phyloP scores from a whole-genome alignment of 2,888 invertebrate genomes.

The Rapana venosa region DNA sequence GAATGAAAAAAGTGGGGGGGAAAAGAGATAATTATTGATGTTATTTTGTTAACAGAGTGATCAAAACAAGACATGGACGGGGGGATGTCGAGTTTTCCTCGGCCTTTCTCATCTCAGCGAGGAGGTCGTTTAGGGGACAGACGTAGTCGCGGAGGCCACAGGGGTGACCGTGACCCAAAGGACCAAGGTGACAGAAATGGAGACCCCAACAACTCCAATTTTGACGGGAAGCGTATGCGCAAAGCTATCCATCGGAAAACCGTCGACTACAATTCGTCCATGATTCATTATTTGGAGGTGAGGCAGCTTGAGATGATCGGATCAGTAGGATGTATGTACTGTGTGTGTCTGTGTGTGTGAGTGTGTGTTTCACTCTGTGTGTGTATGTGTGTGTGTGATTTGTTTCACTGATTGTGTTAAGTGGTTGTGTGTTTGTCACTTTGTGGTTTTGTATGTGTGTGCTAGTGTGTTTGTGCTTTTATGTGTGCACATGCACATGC shows the following conservation, averaged over 20 bases:
- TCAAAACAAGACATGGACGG: constrained; percentile 11
- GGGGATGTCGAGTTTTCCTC: background rate
- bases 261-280: constrained; percentile 97
- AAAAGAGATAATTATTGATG: too few relatives aligned
- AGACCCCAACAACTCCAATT: constrained; percentile 44
- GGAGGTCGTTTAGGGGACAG: constrained; percentile 19
- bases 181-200: background rate
- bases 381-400: too few relatives aligned
- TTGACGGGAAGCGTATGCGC: constrained; percentile 94
- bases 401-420: too few relatives aligned
- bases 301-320: constrained; percentile 57
- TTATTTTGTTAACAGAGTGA: too few relatives aligned
- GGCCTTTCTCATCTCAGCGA: constrained; percentile 6
- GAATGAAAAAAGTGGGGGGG: too few relatives aligned
- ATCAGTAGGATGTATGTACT: too few relatives aligned
- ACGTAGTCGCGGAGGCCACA: background rate
- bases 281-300: constrained; percentile 94
- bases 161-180: background rate
- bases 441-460: too few relatives aligned
- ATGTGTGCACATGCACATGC: too few relatives aligned
- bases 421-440: too few relatives aligned
- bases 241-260: constrained; percentile 98
- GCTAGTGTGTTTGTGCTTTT: too few relatives aligned
- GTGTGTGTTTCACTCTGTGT: too few relatives aligned
- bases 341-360: too few relatives aligned